Base-by-base conservation (phyloP, 2,113 vertebrate genomes). In the Tragelaphus imberbis region DNA sequence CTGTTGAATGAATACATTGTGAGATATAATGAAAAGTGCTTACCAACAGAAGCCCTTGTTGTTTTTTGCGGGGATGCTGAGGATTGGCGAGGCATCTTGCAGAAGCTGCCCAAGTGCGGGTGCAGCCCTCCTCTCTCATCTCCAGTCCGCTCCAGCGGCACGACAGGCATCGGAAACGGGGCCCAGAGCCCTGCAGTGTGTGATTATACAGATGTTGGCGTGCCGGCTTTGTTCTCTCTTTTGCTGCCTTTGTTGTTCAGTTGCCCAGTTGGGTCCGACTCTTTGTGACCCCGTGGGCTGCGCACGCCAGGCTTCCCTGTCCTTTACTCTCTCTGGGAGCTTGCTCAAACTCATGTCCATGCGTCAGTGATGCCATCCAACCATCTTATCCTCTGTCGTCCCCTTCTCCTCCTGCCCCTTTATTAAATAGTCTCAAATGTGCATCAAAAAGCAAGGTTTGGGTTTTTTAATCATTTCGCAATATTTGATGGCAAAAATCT, bases 61-160 rank as follows among this genome's bases (percentile, higher is more conserved):
- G 8, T 49, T 49, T 47, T 51, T 36, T 6, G 8, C 0, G 28
- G 19, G n/a, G 33, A 6, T n/a, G 30, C 12, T 30, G 56, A n/a
- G 9, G 25, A 17, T 9, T 61, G 15, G 88, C 7, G 40, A 30
- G 27, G 19, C 6, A 0, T 1, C 0, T 58, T 17, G 0, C 2
- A 13, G 27, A 17, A 16, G 77, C 71, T 23, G 3, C 2, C 4
- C 4, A 0, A 1, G 65, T 4, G 30, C 30, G 3, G 1, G 1
- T 0, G 40, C 11, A 19, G 53, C 19, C 30, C 55, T 44, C n/a
- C 9, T 16, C 2, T 33, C 23, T 65, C 14, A 2, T 40, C 16
- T 40, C 16, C 13, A 1, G 8, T 3, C 13, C 5, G 7, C 23
- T 11, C 11, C 8, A 2, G 58, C 0, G 1, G 15, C 14, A 1